Conservation (phyloP, 2,113 vertebrate genomes). For the Lampris megalopsis region DNA sequence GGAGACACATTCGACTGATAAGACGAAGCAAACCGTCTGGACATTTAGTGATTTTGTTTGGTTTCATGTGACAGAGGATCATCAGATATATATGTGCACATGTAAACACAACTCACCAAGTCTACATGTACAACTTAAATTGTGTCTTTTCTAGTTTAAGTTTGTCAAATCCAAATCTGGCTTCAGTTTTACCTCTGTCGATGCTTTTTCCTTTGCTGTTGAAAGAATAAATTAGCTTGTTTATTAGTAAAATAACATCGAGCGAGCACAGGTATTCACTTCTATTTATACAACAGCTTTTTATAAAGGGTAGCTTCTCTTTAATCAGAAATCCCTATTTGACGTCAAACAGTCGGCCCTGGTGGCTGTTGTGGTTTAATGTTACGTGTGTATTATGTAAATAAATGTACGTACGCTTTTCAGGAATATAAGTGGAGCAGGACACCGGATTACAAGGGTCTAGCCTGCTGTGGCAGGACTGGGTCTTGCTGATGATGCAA, state of each 20-base stretch:
- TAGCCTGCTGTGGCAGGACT: too few species aligned
- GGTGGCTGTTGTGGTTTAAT: conserved; percentile 60
- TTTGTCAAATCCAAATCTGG: not conserved
- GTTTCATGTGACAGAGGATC: too few species aligned
- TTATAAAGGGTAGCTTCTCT: conserved; percentile 70
- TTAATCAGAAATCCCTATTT: conserved; percentile 78
- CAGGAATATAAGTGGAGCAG: conserved; percentile 44
- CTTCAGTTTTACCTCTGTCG: conserved; percentile 21
- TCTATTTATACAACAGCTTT: conserved; percentile 77
- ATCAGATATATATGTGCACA: too few species aligned
- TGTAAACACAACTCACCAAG: too few species aligned
- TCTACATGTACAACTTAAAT: too few species aligned
- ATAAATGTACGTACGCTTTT: conserved; percentile 62
- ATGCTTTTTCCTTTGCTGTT: conserved; percentile 58
- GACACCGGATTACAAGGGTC: too few species aligned
- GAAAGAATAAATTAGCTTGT: conserved; percentile 63
- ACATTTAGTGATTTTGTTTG: too few species aligned
- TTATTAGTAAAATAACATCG: conserved; percentile 55
- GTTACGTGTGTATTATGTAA: conserved; percentile 69
- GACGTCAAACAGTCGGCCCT: conserved; percentile 76
- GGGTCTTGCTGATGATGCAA: too few species aligned
- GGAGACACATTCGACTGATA: too few species aligned
- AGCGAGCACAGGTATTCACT: conserved; percentile 32
- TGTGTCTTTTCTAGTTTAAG: too few species aligned
- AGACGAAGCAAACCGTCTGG: too few species aligned